A percentile compares a stretch with the other conserved stretches of the same genome.
Conservation (phyloP, 2,888 invertebrate genomes). For the Tanypteryx hageni region DNA sequence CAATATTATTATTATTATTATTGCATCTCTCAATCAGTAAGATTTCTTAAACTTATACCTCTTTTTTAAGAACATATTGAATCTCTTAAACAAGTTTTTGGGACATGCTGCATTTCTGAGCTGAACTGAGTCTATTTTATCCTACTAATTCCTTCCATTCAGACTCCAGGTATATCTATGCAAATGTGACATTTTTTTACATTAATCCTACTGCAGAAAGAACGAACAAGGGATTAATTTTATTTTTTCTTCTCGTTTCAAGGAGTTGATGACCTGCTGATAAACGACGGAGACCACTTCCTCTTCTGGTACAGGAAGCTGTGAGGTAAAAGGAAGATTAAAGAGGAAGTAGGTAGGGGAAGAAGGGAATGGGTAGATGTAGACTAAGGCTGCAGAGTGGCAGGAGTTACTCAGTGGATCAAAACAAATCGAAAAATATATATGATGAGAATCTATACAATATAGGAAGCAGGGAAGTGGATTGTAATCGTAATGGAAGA, state of each 20-base stretch:
- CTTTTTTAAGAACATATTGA: background rate
- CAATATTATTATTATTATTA: no score
- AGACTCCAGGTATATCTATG: background rate
- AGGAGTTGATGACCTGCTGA: constrained; percentile 92
- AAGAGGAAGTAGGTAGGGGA: background rate
- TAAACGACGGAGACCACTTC: constrained; percentile 92
- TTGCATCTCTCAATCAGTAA: no score
- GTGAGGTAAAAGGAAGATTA: constrained; percentile 74
- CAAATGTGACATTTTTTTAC: background rate
- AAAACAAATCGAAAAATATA: background rate
- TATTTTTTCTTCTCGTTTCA: constrained; percentile 72
- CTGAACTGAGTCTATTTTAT: background rate
- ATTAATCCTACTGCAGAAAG: background rate
- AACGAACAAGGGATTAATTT: no score
- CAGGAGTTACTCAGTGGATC: background rate
- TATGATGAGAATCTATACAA: background rate
- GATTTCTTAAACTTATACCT: no score
- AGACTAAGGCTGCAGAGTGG: background rate
- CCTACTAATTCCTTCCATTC: background rate
- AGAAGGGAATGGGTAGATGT: background rate
- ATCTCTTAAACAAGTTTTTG: background rate
- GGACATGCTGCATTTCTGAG: background rate
- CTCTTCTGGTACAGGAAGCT: constrained; percentile 96
- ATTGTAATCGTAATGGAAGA: background rate
- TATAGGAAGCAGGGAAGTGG: background rate